Conservation (phyloP, 1,140 invertebrate genomes). For the Cataglyphis hispanica region DNA sequence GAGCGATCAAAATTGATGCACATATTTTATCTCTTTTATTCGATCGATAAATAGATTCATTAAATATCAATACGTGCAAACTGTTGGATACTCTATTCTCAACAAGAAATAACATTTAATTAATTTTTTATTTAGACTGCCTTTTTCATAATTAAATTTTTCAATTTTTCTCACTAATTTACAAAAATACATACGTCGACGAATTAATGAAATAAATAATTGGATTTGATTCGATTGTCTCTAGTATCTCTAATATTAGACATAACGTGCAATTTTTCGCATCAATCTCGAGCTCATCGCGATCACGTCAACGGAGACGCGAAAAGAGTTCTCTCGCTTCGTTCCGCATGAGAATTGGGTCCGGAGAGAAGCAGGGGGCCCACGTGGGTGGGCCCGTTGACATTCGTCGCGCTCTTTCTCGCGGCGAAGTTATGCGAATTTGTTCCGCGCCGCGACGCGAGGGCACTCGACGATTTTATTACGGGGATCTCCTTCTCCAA, state of each 20-base stretch:
- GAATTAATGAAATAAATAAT: background rate
- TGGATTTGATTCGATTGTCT: background rate
- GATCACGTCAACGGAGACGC: background rate
- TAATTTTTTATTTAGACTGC: background rate
- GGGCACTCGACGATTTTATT: conserved; percentile 83
- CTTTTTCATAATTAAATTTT: background rate
- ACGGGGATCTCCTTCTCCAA: conserved; percentile 82
- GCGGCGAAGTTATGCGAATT: conserved; percentile 54
- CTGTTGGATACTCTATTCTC: background rate
- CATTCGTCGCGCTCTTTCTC: conserved; percentile 43
- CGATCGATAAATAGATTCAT: background rate
- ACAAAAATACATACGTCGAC: background rate
- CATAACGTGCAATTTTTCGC: background rate
- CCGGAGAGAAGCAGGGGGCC: background rate
- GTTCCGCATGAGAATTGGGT: conserved; percentile 19
- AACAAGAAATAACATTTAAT: background rate
- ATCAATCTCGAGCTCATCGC: background rate
- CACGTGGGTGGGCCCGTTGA: conserved; percentile 34
- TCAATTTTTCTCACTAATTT: background rate
- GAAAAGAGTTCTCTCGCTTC: conserved; percentile 3
- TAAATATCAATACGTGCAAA: background rate
- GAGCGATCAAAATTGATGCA: background rate
- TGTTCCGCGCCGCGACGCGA: conserved; percentile 69
- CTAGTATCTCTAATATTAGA: background rate
- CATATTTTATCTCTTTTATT: background rate